phyloP scores from a whole-genome alignment of 2,888 invertebrate genomes.

The Morpho achilles region DNA sequence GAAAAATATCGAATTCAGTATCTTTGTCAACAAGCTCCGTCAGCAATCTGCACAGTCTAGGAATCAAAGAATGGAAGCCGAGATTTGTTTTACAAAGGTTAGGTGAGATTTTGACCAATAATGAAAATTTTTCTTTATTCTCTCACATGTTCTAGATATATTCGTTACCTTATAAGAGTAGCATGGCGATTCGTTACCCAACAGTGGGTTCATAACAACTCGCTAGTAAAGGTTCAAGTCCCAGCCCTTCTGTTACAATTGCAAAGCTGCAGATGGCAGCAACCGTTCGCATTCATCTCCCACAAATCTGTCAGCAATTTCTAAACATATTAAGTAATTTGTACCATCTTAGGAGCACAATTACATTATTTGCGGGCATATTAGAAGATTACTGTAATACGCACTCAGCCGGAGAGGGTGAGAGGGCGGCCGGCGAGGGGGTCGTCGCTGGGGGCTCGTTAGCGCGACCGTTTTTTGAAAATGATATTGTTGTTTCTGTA shows the following conservation, averaged over 20 bases:
- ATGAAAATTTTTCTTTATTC: too few species aligned
- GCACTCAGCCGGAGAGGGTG: constrained; percentile 18
- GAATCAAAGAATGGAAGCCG: too few species aligned
- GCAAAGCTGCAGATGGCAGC: constrained; percentile 2
- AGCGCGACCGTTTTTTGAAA: constrained; percentile 47
- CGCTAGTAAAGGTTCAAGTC: too few species aligned
- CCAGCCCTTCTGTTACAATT: not conserved
- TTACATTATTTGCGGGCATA: constrained; percentile 23
- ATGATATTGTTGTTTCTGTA: constrained; percentile 52
- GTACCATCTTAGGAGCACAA: constrained; percentile 14
- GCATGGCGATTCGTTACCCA: too few species aligned
- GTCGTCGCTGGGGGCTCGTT: constrained; percentile 26
- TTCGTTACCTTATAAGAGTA: too few species aligned
- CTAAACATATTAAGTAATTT: constrained; percentile 14
- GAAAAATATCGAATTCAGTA: too few species aligned
- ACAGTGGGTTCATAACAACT: too few species aligned
- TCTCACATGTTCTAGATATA: too few species aligned
- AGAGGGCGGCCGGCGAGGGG: constrained; percentile 32
- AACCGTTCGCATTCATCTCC: not conserved
- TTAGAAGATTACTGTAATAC: constrained; percentile 29
- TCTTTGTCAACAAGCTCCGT: too few species aligned
- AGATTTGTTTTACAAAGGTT: too few species aligned
- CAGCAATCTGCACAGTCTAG: too few species aligned
- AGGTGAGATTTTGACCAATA: too few species aligned
- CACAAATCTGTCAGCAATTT: constrained; percentile 5